Base-by-base conservation (phyloP, 1,140 invertebrate genomes). In the Eciton burchellii region DNA sequence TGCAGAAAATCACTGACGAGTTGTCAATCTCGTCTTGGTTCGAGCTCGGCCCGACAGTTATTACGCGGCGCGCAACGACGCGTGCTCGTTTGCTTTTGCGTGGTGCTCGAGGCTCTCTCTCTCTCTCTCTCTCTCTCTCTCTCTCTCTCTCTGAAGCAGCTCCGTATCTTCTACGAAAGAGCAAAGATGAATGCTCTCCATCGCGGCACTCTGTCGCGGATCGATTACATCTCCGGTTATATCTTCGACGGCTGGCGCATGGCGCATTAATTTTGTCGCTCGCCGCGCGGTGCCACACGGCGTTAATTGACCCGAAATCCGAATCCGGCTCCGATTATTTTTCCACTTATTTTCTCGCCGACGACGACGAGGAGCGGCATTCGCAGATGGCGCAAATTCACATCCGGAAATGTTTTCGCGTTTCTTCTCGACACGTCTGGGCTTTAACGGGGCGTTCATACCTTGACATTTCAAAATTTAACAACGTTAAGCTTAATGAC, bases 221-320 rank as follows among this genome's bases (percentile, higher is more conserved):
- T 79, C 63, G 70, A 79, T n/a, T n/a, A n/a, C 65, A 63, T 57
- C 74, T 56, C 68, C 63, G 63, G 21, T 56, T 21, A 79, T 56
- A 70, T n/a, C 56, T 41, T 49, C 24, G 47, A 54, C 43, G 47
- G 43, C 5, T 54, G n/a, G n/a, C n/a, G 49, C 21, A 43, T 79
- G 29, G 74, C 35, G 43, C 57, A 41, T n/a, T 68, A 68, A 77
- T 79, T 29, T 57, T 70, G 35, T 56, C 47, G 63, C 24, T 68
- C 24, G 4, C 6, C 29, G 24, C 24, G n/a, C 63, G n/a, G 54
- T 56, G 63, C 62, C 47, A 63, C 21, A 29, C 59, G 26, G 19
- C n/a, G n/a, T 59, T 43, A 16, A 72, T 41, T 43, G 35, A n/a
- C 56, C 1, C n/a, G n/a, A 21, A 35, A 43, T n/a, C n/a, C 49